Base-by-base conservation (phyloP, 2,888 invertebrate genomes). In the Choristoneura rosaceana region DNA sequence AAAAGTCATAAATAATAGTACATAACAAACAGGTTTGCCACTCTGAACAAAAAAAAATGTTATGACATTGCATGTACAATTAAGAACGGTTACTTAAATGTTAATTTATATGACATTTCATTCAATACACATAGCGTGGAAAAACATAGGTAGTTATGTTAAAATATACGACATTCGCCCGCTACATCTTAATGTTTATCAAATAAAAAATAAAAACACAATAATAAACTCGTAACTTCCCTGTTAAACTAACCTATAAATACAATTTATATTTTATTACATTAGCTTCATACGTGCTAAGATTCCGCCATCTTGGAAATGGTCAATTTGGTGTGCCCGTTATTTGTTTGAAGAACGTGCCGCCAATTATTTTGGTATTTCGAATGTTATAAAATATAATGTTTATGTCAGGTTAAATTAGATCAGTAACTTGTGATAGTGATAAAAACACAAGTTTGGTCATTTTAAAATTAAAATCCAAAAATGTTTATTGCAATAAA, bases 321-420 rank as follows among this genome's bases (percentile, higher is more conserved):
- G 45, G 61, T 60, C 38, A 43, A 43, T 43, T 47, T 7, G 7
- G 43, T 64, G 33, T 3, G 33, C 34, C 64, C n/a, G 64, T 64
- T 64, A 50, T n/a, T 47, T 59, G 33, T 34, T 25, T 25, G 25
- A 45, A 14, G 25, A 47, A 33, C n/a, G 7, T 5, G 17, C 64
- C 33, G 50, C 47, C 64, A 50, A 50, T 64, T 64, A 64, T 50
- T 34, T 64, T 10, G n/a, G 50, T 33, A 34, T 50, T 15, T 9
- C 64, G 34, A n/a, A 4, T 10, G 25, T 64, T 2, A 50, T 64
- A 64, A 64, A 64, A 64, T 64, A 64, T 50, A 34, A 25, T 64
- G 50, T 64, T 64, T 64, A 64, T 50, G 34, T 47, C 15, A 15
- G 14, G 45, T 15, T 3, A 47, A 64, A 64, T 64, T 47, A 50